Conservation (phyloP, 2,113 vertebrate genomes). For the Xenopus tropicalis region UCB_Xtro_10.0 CM004443.2:207308001-207308500, state of each 20-base stretch:
- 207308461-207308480: too few species aligned
- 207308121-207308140: conserved; percentile 41
- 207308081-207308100: conserved; percentile 20
- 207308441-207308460: not conserved
- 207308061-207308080: conserved; percentile 20
- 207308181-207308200: conserved; percentile 31
- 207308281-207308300: conserved; percentile 3
- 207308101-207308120: conserved; percentile 35
- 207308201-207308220: conserved; percentile 33
- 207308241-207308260: conserved; percentile 24
- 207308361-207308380: not conserved
- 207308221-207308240: conserved; percentile 22
- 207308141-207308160: conserved; percentile 39
- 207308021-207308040: conserved; percentile 17
- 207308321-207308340: conserved; percentile 45
- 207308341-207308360: conserved; percentile 31
- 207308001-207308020: conserved; percentile 19
- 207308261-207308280: conserved; percentile 27
- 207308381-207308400: conserved; percentile 47
- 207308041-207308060: conserved; percentile 10
- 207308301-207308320: conserved; percentile 8
- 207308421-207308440: too few species aligned
- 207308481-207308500: too few species aligned
- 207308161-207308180: conserved; percentile 26
- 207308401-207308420: not conserved